These are phyloP conservation scores for Holothuria glaberrima DNA, from an alignment of 35 echinoderm and acorn worm genomes.

Conservation along the genomic window DNA sequence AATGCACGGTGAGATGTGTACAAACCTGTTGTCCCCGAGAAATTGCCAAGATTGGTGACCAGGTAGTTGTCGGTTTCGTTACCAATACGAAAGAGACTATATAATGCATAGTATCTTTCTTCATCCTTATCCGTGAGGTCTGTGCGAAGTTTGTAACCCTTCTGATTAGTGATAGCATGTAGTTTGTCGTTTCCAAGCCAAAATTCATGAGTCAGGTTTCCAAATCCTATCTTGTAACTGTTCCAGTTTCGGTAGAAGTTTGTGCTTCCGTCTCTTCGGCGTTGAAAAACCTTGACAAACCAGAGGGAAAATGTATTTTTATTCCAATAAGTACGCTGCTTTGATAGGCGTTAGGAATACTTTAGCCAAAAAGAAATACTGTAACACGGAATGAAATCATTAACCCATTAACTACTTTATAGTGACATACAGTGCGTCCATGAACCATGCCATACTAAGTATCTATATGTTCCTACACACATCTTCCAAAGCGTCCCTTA, in stretches of 20 bases:
- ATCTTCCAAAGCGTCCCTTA: too few relatives aligned
- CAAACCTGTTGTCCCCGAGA: not conserved
- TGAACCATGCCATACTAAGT: too few relatives aligned
- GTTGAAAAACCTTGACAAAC: constrained; percentile 9
- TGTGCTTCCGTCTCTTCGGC: not conserved
- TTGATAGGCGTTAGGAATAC: too few relatives aligned
- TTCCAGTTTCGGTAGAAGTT: constrained; percentile 14
- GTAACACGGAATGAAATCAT: too few relatives aligned
- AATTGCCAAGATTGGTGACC: not conserved
- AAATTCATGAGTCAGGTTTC: not conserved
- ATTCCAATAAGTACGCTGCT: too few relatives aligned
- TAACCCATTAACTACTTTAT: too few relatives aligned
- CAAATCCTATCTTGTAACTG: constrained; percentile 7
- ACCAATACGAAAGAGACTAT: not conserved
- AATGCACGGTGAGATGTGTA: too few relatives aligned
- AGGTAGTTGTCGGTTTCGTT: not conserved
- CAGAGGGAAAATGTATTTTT: too few relatives aligned
- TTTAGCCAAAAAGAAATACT: too few relatives aligned
- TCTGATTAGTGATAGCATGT: not conserved
- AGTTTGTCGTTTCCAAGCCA: constrained; percentile 35
- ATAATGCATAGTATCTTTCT: not conserved
- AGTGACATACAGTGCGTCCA: too few relatives aligned
- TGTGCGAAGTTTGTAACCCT: not conserved
- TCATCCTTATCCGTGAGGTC: not conserved
- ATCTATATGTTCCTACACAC: too few relatives aligned